These are phyloP conservation scores for Ophraella communa DNA, from an alignment of 2,888 invertebrate genomes.

Conservation along the genomic window DNA sequence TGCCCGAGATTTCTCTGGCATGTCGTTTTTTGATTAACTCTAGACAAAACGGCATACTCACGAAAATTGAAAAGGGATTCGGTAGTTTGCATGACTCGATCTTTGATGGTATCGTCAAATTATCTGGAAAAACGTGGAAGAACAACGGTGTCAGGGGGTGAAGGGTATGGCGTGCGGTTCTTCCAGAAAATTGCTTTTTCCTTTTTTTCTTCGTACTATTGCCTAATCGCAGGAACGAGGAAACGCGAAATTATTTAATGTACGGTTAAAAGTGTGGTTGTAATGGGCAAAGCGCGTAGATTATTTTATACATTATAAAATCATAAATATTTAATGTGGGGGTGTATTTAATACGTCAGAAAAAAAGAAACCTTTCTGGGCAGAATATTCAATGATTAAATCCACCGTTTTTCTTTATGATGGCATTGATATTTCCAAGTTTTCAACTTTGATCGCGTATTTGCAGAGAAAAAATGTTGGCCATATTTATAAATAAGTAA, in stretches of 20 bases:
- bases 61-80: slow-evolving; percentile 34
- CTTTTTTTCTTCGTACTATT: background rate
- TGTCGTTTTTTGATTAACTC: slow-evolving; percentile 32
- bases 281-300: background rate
- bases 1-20: background rate
- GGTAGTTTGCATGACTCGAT: slow-evolving; percentile 30
- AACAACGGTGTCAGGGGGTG: slow-evolving; percentile 24
- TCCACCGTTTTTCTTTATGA: too few species aligned
- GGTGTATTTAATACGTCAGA: too few species aligned
- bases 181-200: background rate
- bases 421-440: too few species aligned
- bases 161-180: slow-evolving; percentile 16
- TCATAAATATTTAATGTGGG: too few species aligned
- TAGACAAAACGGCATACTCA: slow-evolving; percentile 27
- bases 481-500: too few species aligned
- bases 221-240: background rate
- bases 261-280: background rate
- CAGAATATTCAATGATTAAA: too few species aligned
- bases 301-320: background rate
- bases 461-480: too few species aligned
- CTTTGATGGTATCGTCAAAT: slow-evolving; percentile 15
- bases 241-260: background rate
- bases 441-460: too few species aligned
- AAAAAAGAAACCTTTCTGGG: too few species aligned
- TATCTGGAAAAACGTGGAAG: slow-evolving; percentile 18